These are phyloP conservation scores for Hirudinaria manillensis DNA, from an alignment of 2,888 invertebrate species.

Conservation along the genomic window DNA sequence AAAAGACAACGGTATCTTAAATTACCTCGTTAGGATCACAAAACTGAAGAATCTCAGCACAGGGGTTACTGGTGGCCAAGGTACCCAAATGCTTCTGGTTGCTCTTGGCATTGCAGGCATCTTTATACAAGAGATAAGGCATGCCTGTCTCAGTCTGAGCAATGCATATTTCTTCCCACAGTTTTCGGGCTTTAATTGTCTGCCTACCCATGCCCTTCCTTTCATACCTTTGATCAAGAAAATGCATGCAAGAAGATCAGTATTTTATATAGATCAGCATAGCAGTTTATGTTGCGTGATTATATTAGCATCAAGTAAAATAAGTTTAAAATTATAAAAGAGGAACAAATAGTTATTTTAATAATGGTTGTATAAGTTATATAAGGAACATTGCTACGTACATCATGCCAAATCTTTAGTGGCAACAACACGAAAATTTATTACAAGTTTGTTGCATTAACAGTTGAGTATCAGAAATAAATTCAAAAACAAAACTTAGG, in stretches of 20 bases:
- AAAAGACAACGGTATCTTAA: no score
- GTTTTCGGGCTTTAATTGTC: conserved; percentile 69
- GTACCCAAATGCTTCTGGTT: conserved; percentile 97
- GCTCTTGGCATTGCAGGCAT: conserved; percentile 89
- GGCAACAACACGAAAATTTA: no score
- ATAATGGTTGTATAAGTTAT: no score
- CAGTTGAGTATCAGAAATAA: no score
- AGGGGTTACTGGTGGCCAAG: conserved; percentile 92
- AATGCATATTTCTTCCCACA: conserved; percentile 88
- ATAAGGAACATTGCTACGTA: no score
- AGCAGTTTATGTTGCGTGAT: no score
- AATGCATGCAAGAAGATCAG: not conserved
- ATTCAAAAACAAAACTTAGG: not conserved
- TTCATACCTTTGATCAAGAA: conserved; percentile 64
- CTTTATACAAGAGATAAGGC: conserved; percentile 78
- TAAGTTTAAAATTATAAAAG: no score
- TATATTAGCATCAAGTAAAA: no score
- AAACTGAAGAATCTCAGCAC: conserved; percentile 95
- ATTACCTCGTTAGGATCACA: conserved; percentile 75
- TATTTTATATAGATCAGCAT: no score
- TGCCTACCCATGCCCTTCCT: conserved; percentile 52
- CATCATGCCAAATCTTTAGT: no score
- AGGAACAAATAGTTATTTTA: no score
- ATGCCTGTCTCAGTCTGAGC: conserved; percentile 95
- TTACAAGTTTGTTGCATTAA: no score